Evolutionary conservation across 1,140 invertebrate genomes (phyloP).

Genomic region (Gryllus bimaculatus): DNA sequence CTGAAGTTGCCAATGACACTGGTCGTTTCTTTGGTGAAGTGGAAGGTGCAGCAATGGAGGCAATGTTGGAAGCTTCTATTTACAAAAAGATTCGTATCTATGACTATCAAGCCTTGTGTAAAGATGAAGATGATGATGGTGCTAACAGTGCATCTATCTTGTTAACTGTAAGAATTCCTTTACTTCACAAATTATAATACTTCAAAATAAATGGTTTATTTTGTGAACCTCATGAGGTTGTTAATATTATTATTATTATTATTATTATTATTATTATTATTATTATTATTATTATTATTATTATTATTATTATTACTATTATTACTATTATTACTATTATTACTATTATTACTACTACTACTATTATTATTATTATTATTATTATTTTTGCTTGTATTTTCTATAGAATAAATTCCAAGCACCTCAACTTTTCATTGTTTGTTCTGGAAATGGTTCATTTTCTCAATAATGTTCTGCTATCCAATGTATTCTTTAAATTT

Average conservation of each 20-base stretch:
- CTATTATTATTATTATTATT: background rate
- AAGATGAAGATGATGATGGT: constrained; percentile 30
- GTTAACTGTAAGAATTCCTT: constrained; percentile 30
- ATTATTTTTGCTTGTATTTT: background rate
- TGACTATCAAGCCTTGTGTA: constrained; percentile 78
- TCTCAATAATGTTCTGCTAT: too few relatives aligned
- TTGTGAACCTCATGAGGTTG: too few relatives aligned
- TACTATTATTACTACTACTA: background rate
- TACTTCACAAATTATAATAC: background rate
- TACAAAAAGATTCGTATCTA: constrained; percentile 68
- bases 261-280: constrained; percentile 7
- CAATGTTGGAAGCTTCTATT: constrained; percentile 61
- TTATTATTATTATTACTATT: too few relatives aligned
- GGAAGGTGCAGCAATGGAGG: constrained; percentile 67
- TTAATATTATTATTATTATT: constrained; percentile 1
- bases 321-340: too few relatives aligned
- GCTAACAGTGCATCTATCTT: constrained; percentile 32
- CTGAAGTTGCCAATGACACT: constrained; percentile 55
- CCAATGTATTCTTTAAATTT: background rate
- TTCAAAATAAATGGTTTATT: too few relatives aligned
- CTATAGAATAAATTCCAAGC: too few relatives aligned
- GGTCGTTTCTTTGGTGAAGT: constrained; percentile 78
- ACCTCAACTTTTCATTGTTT: too few relatives aligned
- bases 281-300: too few relatives aligned
- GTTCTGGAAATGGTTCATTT: too few relatives aligned